Conservation (phyloP, 2,113 vertebrate genomes). For the Machaerirhynchus nigripectus region DNA sequence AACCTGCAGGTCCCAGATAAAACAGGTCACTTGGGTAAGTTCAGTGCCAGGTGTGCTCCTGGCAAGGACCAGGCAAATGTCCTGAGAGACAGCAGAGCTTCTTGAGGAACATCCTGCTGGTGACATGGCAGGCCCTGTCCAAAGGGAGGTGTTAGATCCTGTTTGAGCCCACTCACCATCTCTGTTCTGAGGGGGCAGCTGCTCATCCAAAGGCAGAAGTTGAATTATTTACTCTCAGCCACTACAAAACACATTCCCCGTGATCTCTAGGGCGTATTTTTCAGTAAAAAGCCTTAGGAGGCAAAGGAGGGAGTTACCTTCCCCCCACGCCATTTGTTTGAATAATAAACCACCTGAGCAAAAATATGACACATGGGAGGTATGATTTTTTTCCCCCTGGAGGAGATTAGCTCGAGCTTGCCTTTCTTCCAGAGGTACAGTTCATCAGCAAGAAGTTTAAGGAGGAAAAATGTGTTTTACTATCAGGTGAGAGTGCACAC, state of each 20-base stretch:
- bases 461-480: background rate
- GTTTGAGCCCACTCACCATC: background rate
- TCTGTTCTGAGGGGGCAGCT: background rate
- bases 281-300: background rate
- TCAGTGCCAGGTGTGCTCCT: background rate
- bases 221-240: background rate
- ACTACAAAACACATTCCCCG: background rate
- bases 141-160: background rate
- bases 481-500: background rate
- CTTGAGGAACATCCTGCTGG: background rate
- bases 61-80: background rate
- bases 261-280: background rate
- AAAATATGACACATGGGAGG: background rate
- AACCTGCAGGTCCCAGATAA: background rate
- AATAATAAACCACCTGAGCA: background rate
- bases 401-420: background rate
- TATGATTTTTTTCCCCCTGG: background rate
- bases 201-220: background rate
- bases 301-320: background rate
- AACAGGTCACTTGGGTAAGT: background rate
- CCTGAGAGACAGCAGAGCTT: background rate
- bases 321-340: background rate
- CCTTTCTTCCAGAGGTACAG: background rate
- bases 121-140: background rate
- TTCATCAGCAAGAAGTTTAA: background rate